These are phyloP conservation scores for Cryptocephalus primarius DNA, from an alignment of 2,888 invertebrate species.

Conservation along the genomic window DNA sequence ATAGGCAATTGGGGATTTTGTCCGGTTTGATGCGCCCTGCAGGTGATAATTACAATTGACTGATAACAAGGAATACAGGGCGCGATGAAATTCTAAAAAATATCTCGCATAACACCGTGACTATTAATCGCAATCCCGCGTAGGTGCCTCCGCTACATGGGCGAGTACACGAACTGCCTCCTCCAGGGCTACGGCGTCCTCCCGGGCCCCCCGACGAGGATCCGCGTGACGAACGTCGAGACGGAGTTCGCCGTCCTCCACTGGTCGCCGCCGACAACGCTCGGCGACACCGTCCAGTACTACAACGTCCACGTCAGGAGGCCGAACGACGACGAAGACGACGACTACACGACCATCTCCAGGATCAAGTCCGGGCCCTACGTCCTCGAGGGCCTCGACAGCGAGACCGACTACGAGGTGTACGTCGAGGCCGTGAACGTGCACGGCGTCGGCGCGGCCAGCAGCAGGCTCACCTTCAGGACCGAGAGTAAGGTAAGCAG, in stretches of 20 bases:
- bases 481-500: slow-evolving; percentile 54
- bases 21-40: too few relatives aligned
- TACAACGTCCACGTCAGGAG: slow-evolving; percentile 40
- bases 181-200: slow-evolving; percentile 77
- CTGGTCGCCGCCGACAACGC: slow-evolving; percentile 61
- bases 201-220: slow-evolving; percentile 58
- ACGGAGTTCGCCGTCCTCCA: slow-evolving; percentile 67
- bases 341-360: slow-evolving; percentile 30
- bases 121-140: too few relatives aligned
- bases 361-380: slow-evolving; percentile 51
- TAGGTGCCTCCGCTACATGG: slow-evolving; percentile 72
- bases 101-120: too few relatives aligned
- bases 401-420: slow-evolving; percentile 68
- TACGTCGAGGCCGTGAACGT: slow-evolving; percentile 70
- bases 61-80: too few relatives aligned
- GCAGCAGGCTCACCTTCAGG: slow-evolving; percentile 63
- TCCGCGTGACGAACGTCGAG: slow-evolving; percentile 63
- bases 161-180: slow-evolving; percentile 69
- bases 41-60: too few relatives aligned
- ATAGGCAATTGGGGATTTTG: too few relatives aligned
- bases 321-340: slow-evolving; percentile 19
- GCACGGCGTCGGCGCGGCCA: slow-evolving; percentile 68
- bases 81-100: too few relatives aligned
- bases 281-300: slow-evolving; percentile 55
- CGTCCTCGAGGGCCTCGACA: slow-evolving; percentile 61